Evolutionary conservation across 2,888 invertebrate genomes (phyloP).

Genomic region (Lasioglossum morio): DNA sequence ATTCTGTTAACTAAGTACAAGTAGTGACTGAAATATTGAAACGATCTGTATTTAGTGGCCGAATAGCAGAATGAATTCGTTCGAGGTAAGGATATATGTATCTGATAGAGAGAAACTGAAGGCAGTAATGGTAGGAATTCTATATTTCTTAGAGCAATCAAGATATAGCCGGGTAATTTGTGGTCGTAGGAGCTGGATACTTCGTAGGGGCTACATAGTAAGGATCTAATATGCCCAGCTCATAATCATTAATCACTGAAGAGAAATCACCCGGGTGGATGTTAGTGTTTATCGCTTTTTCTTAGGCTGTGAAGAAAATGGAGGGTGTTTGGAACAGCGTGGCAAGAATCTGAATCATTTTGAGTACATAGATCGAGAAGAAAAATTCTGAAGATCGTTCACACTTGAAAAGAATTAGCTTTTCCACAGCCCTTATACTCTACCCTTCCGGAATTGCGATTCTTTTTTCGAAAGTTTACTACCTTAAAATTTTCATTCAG

Average conservation of each 20-base stretch:
- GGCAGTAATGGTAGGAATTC: conserved; percentile 44
- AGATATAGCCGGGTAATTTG: conserved; percentile 79
- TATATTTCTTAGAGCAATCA: conserved; percentile 75
- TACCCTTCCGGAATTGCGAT: neutral
- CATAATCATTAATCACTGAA: conserved; percentile 84
- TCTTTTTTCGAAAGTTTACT: neutral
- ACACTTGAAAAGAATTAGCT: neutral
- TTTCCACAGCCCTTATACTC: neutral
- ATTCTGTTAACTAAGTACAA: neutral
- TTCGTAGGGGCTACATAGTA: conserved; percentile 67
- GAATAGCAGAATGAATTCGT: neutral
- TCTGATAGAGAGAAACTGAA: conserved; percentile 32
- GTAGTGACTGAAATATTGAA: neutral
- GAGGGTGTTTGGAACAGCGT: conserved; percentile 14
- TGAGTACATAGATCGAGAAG: neutral
- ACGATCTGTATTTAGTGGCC: neutral
- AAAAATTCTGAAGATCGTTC: neutral
- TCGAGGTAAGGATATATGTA: conserved; percentile 5
- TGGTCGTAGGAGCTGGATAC: conserved; percentile 66
- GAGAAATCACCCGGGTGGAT: conserved; percentile 60
- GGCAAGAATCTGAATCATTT: conserved; percentile 27
- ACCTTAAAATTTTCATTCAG: neutral
- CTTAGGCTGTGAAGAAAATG: conserved; percentile 24
- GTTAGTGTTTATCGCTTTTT: conserved; percentile 56
- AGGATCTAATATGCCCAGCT: conserved; percentile 82